Evolutionary conservation across 2,797 vertebrate species (phyloP).

Genomic region (Petrocephalus schoutedeni): DNA sequence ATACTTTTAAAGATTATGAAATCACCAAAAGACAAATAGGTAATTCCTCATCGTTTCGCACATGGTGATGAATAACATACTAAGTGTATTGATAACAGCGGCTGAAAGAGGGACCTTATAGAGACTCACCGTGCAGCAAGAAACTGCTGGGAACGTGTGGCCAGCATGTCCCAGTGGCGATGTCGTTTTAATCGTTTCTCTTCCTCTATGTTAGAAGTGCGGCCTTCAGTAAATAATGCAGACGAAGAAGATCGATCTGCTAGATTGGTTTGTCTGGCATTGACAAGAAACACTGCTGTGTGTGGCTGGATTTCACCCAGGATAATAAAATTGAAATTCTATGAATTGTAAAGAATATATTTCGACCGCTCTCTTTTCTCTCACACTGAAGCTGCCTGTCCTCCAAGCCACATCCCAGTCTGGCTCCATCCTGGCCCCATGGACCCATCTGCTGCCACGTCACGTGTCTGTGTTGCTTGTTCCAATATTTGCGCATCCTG

Average conservation of each 20-base stretch:
- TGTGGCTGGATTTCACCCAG: not conserved
- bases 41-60: not conserved
- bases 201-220: not conserved
- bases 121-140: conserved; percentile 22
- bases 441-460: not conserved
- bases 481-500: not conserved
- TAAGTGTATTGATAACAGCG: conserved; percentile 43
- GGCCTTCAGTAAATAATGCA: conserved; percentile 2
- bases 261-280: not conserved
- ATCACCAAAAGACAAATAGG: not conserved
- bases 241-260: not conserved
- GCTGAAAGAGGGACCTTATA: not conserved
- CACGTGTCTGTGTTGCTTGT: not conserved
- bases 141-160: conserved; percentile 48
- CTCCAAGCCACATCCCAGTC: not conserved
- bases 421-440: not conserved
- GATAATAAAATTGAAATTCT: not conserved
- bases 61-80: conserved; percentile 30
- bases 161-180: conserved; percentile 5
- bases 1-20: not conserved
- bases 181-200: conserved; percentile 21
- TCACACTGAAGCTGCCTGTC: not conserved
- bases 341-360: not conserved
- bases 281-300: not conserved
- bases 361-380: not conserved